Conservation (phyloP, 1,140 invertebrate genomes). For the Drosophila pruinosa region DNA sequence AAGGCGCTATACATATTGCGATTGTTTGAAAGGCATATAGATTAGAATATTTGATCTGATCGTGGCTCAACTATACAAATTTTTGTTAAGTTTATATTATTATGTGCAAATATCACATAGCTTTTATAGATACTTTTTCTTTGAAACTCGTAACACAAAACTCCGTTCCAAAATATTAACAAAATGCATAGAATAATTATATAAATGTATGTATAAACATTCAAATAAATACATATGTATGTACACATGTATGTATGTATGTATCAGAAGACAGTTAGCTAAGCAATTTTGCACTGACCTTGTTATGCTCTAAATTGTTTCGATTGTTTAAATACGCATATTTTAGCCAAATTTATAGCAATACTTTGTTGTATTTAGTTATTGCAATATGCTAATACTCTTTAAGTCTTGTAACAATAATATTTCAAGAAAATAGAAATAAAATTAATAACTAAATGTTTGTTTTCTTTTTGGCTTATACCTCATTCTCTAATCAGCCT, state of each 20-base stretch:
- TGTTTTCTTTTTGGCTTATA: neutral
- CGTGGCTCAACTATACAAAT: conserved; percentile 1
- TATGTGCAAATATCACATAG: neutral
- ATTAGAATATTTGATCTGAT: conserved; percentile 3
- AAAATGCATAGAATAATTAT: conserved; percentile 5
- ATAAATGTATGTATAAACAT: neutral
- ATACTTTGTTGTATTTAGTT: neutral
- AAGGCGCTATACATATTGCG: neutral
- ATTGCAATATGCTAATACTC: neutral
- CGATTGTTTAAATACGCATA: conserved; percentile 1
- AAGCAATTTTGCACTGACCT: conserved; percentile 2
- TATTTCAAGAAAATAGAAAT: neutral
- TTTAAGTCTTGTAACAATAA: neutral
- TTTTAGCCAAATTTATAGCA: conserved; percentile 1
- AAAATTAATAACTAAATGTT: neutral
- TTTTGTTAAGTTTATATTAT: conserved; percentile 18
- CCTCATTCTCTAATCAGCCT: too few species aligned
- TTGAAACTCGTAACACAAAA: conserved; percentile 20
- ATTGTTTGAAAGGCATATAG: conserved; percentile 1
- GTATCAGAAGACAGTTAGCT: neutral
- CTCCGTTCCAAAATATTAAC: conserved; percentile 38
- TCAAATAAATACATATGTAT: neutral
- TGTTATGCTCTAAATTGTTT: conserved; percentile 1
- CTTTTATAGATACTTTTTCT: conserved; percentile 7
- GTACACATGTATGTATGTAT: conserved; percentile 3